Conservation (phyloP, 1,140 invertebrate species). For the Physella acuta region DNA sequence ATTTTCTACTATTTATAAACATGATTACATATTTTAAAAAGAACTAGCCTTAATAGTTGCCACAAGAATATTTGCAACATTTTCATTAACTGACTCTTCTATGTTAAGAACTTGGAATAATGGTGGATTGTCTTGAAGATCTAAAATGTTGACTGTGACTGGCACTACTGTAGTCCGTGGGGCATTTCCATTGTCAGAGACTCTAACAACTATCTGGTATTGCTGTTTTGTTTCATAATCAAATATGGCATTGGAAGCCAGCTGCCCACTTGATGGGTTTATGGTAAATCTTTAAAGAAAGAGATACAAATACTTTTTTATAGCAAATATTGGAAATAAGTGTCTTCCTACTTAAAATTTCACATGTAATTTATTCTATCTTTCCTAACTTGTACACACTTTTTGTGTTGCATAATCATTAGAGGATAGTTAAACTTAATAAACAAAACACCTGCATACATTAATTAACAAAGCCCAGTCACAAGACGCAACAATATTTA, state of each 20-base stretch:
- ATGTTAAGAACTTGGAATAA: conserved; percentile 1
- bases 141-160: conserved; percentile 9
- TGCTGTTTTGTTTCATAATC: conserved; percentile 15
- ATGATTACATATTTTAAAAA: too few relatives aligned
- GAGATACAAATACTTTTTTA: not conserved
- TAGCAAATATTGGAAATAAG: not conserved
- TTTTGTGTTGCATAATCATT: not conserved
- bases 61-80: not conserved
- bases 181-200: not conserved
- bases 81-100: not conserved
- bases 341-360: not conserved
- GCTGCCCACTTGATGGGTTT: not conserved
- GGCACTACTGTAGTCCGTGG: not conserved
- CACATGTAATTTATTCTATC: not conserved
- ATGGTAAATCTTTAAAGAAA: conserved; percentile 10
- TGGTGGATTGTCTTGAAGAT: conserved; percentile 8
- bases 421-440: not conserved
- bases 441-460: not conserved
- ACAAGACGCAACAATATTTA: not conserved
- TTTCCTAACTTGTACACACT: not conserved
- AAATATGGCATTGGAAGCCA: not conserved
- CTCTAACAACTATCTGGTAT: conserved; percentile 1
- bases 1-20: not conserved
- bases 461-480: not conserved
- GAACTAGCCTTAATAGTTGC: not conserved